Evolutionary conservation across 2,113 vertebrate genomes (phyloP), one percentile per base, ranked within the genome.

Genomic region (Archilochus colubris): DNA sequence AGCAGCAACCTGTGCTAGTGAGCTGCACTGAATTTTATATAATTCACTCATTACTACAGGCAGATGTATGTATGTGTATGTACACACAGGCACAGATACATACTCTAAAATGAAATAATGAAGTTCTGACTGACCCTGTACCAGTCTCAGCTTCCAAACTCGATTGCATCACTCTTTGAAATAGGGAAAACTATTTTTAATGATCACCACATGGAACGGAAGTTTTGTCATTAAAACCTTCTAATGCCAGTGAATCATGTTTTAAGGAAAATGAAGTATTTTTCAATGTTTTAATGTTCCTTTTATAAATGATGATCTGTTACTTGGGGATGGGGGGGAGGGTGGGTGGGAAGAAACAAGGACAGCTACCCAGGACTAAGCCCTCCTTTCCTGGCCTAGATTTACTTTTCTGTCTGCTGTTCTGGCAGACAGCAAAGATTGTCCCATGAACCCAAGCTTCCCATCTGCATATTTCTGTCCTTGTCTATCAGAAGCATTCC

Each of bases 231-330:
- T 73, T 74, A 63, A 82, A 86, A 14, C 85, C 90, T 97, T 95
- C 95, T 96, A 81, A 95, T 83, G 82, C 54, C 88, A 95, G 72
- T 67, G 66, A 67, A 54, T 73, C n/a, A 2, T 91, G 85, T 96
- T 97, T 97, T 95, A 95, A 77, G 54, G 77, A 94, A 90, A 91
- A 82, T 12, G 15, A 91, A 85, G 59, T 94, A 94, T 93, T 96
- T 97, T 96, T 94, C 80, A 94, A 74, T 69, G 77, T 94, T 93
- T 95, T 96, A 88, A 95, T 73, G 81, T 73, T 96, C 92, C 93
- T 97, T 97, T 97, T 96, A 89, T 97, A 97, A 97, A 92, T 17
- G 57, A 70, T 84, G 57, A 70, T 84, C 93, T 94, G 88, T 94
- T 91, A 78, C 59, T 78, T 68, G 78, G 83, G 76, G 30, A 61